Evolutionary conservation across 2,888 invertebrate species (phyloP).

Genomic region (Epinotia demarniana): DNA sequence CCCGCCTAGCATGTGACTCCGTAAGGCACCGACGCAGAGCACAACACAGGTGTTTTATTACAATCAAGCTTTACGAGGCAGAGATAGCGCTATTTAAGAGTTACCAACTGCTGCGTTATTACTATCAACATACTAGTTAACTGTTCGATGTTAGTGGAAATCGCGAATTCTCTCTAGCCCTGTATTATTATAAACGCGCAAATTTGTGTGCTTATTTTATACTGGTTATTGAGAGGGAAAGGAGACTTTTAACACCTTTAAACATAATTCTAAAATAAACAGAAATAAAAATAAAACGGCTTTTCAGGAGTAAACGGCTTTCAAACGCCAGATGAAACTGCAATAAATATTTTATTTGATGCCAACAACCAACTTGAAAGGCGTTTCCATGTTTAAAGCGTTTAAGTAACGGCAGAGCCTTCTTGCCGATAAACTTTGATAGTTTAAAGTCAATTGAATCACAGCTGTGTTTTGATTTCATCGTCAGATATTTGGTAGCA

Average conservation of each 20-base stretch:
- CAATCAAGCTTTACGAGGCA: conserved; percentile 26
- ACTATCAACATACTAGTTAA: conserved; percentile 11
- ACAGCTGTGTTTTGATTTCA: conserved; percentile 5
- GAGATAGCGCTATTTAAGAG: conserved; percentile 15
- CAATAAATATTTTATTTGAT: too few relatives aligned
- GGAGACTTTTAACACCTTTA: too few relatives aligned
- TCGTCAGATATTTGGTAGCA: conserved; percentile 8
- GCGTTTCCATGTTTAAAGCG: background rate
- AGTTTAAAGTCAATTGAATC: conserved; percentile 9
- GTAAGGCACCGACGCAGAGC: background rate
- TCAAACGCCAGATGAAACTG: too few relatives aligned
- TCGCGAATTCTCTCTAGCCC: too few relatives aligned
- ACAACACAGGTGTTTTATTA: conserved; percentile 36
- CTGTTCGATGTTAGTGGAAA: background rate
- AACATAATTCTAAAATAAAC: too few relatives aligned
- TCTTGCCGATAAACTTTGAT: background rate
- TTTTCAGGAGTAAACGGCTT: too few relatives aligned
- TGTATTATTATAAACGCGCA: too few relatives aligned
- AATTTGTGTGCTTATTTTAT: too few relatives aligned
- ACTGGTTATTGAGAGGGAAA: too few relatives aligned
- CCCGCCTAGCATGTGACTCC: background rate
- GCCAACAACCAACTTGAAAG: too few relatives aligned
- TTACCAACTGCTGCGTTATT: conserved; percentile 1
- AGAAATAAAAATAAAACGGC: too few relatives aligned
- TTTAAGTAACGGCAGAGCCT: background rate